Evolutionary conservation across 1,140 invertebrate genomes (phyloP).

Genomic region (Drosophila lini): DNA sequence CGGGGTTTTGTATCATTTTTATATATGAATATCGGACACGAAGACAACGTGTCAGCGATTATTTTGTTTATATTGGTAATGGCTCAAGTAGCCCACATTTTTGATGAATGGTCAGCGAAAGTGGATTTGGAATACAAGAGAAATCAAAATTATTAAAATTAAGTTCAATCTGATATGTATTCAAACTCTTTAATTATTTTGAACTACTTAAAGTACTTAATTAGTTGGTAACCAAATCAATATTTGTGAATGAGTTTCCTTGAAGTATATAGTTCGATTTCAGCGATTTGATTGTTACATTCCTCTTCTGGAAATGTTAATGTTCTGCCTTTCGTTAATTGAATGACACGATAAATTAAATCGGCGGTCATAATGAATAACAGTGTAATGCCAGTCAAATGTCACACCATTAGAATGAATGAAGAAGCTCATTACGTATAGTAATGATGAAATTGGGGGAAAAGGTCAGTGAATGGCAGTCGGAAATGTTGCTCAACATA

Average conservation of each 20-base stretch:
- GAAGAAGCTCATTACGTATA: slow-evolving; percentile 6
- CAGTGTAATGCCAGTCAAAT: slow-evolving; percentile 9
- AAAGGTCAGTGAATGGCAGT: slow-evolving; percentile 5
- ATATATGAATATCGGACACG: slow-evolving; percentile 31
- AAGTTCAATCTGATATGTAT: too few relatives aligned
- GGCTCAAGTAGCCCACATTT: slow-evolving; percentile 2
- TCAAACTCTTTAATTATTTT: too few relatives aligned
- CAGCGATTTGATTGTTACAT: not conserved
- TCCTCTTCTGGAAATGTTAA: not conserved
- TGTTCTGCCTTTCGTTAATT: not conserved
- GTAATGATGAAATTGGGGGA: not conserved
- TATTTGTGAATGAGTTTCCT: not conserved
- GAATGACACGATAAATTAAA: not conserved
- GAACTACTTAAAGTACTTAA: too few relatives aligned
- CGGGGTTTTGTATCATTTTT: slow-evolving; percentile 12
- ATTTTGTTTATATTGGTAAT: slow-evolving; percentile 12
- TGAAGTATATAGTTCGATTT: not conserved
- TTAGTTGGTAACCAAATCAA: not conserved
- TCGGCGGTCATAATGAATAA: not conserved
- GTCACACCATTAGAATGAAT: slow-evolving; percentile 13
- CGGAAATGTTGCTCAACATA: slow-evolving; percentile 26
- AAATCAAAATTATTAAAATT: not conserved
- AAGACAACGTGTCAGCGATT: slow-evolving; percentile 29
- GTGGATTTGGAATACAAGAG: not conserved
- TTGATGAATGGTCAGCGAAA: slow-evolving; percentile 1